These are phyloP conservation scores for Malurus melanocephalus DNA, from an alignment of 2,113 vertebrate species.

Conservation along the genomic window DNA sequence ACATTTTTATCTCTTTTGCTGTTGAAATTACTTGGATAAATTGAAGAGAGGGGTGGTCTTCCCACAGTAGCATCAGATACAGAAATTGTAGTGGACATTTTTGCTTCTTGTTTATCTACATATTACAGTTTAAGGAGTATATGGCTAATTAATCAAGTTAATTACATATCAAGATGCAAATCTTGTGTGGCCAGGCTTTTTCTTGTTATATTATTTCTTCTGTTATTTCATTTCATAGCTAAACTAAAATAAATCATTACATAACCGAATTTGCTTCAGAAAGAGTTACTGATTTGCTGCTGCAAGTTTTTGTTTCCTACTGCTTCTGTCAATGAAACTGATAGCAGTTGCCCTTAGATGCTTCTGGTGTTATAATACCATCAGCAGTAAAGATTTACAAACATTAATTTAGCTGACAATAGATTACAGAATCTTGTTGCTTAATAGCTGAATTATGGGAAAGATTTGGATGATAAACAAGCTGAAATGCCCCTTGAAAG, in stretches of 20 bases:
- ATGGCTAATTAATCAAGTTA: conserved; percentile 39
- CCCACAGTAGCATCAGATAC: background rate
- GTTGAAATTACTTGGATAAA: conserved; percentile 46
- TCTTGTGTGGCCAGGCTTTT: background rate
- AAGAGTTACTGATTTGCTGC: background rate
- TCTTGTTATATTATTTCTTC: background rate
- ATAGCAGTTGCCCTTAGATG: conserved; percentile 13
- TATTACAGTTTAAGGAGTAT: conserved; percentile 25
- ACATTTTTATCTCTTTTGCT: conserved; percentile 44
- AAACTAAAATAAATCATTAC: conserved; percentile 6
- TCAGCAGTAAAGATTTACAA: background rate
- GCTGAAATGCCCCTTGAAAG: background rate
- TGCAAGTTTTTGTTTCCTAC: background rate
- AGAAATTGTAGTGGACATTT: background rate
- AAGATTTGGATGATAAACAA: background rate
- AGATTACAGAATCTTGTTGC: background rate
- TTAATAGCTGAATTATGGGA: conserved; percentile 14
- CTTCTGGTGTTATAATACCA: background rate
- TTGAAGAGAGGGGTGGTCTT: background rate
- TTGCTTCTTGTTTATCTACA: background rate
- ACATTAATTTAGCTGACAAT: conserved; percentile 20
- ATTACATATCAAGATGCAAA: conserved; percentile 27
- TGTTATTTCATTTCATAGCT: conserved; percentile 3
- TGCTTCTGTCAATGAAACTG: conserved; percentile 24
- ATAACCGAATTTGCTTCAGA: background rate